phyloP scores from a whole-genome alignment of 2,888 invertebrate species.

The Isoperla grammatica region DNA sequence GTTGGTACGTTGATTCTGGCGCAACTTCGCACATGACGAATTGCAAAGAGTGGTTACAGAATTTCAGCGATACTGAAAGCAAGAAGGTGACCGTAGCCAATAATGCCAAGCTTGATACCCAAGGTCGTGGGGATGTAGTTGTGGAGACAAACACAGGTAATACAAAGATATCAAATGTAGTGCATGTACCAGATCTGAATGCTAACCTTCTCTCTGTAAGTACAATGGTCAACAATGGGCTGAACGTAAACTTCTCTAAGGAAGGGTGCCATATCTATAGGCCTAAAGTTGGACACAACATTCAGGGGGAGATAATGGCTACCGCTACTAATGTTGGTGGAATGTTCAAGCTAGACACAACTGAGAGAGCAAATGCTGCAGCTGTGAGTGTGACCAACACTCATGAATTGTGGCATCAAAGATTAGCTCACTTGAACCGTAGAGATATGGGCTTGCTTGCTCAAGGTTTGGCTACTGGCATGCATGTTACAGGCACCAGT shows the following conservation, averaged over 20 bases:
- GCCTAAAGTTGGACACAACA: background rate
- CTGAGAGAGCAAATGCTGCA: background rate
- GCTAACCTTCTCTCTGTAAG: constrained; percentile 7
- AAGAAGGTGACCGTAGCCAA: constrained; percentile 8
- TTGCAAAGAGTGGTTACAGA: constrained; percentile 4
- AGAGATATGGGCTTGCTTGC: too few species aligned
- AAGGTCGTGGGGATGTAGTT: constrained; percentile 14
- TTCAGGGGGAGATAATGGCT: background rate
- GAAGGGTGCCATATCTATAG: background rate
- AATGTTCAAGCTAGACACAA: constrained; percentile 6
- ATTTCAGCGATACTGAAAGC: background rate
- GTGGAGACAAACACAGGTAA: constrained; percentile 6
- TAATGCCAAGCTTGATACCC: too few species aligned
- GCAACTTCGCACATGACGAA: constrained; percentile 33
- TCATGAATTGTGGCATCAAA: background rate
- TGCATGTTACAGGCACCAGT: too few species aligned
- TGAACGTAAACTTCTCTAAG: background rate
- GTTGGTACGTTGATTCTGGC: constrained; percentile 28
- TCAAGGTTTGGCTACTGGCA: too few species aligned
- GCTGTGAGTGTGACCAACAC: background rate
- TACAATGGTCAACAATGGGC: background rate
- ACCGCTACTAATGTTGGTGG: constrained; percentile 9
- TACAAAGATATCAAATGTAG: constrained; percentile 5
- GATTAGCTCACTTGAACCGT: constrained; percentile 30
- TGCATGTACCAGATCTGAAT: constrained; percentile 12